A percentile compares a stretch with the other conserved stretches of the same genome.
phyloP scores from a whole-genome alignment of 2,113 vertebrate species.

The Smithornis capensis region DNA sequence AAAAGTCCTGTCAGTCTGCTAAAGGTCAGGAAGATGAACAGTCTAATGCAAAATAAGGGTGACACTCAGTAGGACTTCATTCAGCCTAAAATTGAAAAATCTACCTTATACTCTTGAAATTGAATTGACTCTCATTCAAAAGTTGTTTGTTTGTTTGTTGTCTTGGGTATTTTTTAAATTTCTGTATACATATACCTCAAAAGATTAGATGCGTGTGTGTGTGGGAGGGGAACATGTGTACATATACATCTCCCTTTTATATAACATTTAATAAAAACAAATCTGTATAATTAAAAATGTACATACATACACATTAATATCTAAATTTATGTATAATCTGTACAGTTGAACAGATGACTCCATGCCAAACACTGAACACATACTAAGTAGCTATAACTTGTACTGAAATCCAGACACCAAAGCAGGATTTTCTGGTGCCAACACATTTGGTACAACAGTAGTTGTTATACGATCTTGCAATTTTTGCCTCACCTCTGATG shows the following conservation, averaged over 20 bases:
- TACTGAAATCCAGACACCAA: background rate
- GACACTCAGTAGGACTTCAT: background rate
- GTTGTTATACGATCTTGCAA: background rate
- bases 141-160: background rate
- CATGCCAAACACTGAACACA: background rate
- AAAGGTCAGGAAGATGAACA: background rate
- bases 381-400: background rate
- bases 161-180: background rate
- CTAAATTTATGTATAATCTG: background rate
- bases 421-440: background rate
- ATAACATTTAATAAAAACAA: background rate
- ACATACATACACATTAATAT: background rate
- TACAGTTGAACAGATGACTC: rapidly evolving
- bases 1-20: background rate
- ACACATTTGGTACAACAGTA: background rate
- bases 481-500: background rate
- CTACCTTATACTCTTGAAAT: background rate
- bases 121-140: background rate
- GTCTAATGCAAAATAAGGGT: background rate
- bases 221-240: background rate
- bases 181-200: background rate
- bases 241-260: background rate
- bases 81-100: background rate
- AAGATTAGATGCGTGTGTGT: background rate
- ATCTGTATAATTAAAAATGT: background rate